Percentiles rank a stretch among this genome's conserved stretches.
Conservation (phyloP, 2,113 vertebrate genomes). For the Arvicanthis niloticus region DNA sequence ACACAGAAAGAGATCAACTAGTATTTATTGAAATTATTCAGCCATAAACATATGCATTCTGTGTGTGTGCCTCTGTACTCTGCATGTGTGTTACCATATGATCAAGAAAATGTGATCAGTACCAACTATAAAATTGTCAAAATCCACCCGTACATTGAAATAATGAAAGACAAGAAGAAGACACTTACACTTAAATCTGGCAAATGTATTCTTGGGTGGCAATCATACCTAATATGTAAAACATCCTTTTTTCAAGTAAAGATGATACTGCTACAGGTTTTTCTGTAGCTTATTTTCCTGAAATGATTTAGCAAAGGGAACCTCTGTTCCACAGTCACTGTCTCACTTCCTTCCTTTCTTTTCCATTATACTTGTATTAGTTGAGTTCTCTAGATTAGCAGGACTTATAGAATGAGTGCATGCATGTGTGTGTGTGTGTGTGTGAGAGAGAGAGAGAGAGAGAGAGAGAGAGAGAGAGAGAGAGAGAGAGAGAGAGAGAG, state of each 20-base stretch:
- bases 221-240: background rate
- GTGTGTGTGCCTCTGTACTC: background rate
- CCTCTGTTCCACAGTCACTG: background rate
- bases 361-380: background rate
- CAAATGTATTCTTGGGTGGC: background rate
- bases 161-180: background rate
- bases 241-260: background rate
- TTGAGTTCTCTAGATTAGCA: too few species aligned
- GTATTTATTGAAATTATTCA: background rate
- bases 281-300: background rate
- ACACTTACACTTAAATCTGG: background rate
- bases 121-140: background rate
- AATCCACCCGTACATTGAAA: background rate
- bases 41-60: background rate
- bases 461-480: too few species aligned
- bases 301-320: background rate
- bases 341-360: accelerated
- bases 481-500: too few species aligned
- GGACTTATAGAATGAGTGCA: too few species aligned
- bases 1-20: background rate
- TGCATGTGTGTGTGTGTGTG: background rate
- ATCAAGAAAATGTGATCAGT: accelerated
- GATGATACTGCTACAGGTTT: background rate
- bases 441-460: too few species aligned
- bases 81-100: background rate